Evolutionary conservation across 2,888 invertebrate species (phyloP).

Genomic region (Fragum whitleyi): DNA sequence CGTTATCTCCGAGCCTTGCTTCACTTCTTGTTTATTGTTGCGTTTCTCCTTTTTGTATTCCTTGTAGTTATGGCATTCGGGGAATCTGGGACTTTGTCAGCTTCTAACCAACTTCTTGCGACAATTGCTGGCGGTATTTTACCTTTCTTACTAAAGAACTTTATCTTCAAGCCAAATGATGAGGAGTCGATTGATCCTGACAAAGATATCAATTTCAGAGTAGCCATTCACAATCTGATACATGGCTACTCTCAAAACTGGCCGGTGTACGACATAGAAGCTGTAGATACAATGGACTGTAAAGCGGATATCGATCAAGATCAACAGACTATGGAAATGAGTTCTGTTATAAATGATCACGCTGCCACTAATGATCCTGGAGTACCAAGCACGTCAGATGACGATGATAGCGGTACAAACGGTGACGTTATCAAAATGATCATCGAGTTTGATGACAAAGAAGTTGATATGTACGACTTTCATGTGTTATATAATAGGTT

Average conservation of each 20-base stretch:
- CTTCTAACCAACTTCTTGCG: conserved; percentile 62
- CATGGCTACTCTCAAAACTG: background rate
- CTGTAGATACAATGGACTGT: background rate
- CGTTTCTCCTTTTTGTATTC: conserved; percentile 67
- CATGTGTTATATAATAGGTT: background rate
- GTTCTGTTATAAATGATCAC: too few species aligned
- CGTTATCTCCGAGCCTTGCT: conserved; percentile 51
- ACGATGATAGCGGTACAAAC: conserved; percentile 65
- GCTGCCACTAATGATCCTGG: too few species aligned
- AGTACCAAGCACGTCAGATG: too few species aligned
- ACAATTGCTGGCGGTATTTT: conserved; percentile 69
- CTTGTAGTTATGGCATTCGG: conserved; percentile 67
- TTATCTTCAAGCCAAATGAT: conserved; percentile 53
- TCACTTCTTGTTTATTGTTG: conserved; percentile 49
- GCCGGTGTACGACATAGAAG: background rate
- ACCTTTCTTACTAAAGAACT: conserved; percentile 63
- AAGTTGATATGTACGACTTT: background rate
- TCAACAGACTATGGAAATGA: background rate
- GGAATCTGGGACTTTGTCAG: conserved; percentile 64
- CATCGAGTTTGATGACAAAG: background rate
- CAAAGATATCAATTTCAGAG: conserved; percentile 47
- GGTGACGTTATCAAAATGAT: too few species aligned
- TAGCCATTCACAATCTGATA: conserved; percentile 49
- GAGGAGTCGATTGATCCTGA: conserved; percentile 36
- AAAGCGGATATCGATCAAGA: background rate